Evolutionary conservation across 2,888 invertebrate species (phyloP).

Genomic region (Meiosimyza decipiens): DNA sequence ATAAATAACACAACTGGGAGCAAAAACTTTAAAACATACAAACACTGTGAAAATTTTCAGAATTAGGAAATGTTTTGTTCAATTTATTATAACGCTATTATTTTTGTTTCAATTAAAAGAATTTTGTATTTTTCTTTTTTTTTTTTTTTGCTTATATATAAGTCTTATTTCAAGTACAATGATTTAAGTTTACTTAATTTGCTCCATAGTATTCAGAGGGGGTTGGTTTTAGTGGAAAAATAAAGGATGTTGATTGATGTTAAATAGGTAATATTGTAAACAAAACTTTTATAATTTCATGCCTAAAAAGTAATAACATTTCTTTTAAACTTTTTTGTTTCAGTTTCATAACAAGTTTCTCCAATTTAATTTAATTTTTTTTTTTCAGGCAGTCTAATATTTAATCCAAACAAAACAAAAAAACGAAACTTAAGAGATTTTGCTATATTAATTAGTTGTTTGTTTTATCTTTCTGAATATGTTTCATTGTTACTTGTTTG

Average conservation of each 20-base stretch:
- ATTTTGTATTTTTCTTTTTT: constrained; percentile 34
- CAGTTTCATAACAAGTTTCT: too few relatives aligned
- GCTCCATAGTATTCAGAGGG: constrained; percentile 22
- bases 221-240: neutral
- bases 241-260: too few relatives aligned
- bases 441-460: neutral
- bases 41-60: too few relatives aligned
- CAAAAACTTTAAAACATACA: too few relatives aligned
- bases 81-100: constrained; percentile 22
- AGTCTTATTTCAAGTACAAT: constrained; percentile 65
- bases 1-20: too few relatives aligned
- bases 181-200: constrained; percentile 56
- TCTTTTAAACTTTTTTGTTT: too few relatives aligned
- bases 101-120: constrained; percentile 15
- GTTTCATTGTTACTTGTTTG: neutral
- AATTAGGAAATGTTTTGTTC: too few relatives aligned
- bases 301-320: too few relatives aligned
- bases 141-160: constrained; percentile 57
- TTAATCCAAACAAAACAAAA: constrained; percentile 6
- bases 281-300: too few relatives aligned
- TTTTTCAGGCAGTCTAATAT: too few relatives aligned
- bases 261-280: too few relatives aligned
- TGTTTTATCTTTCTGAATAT: neutral
- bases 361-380: neutral
- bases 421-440: neutral